Evolutionary conservation across 2,113 vertebrate genomes (phyloP), one percentile per base, ranked within the genome.

Genomic region (Rhinopomastus cyanomelas): DNA sequence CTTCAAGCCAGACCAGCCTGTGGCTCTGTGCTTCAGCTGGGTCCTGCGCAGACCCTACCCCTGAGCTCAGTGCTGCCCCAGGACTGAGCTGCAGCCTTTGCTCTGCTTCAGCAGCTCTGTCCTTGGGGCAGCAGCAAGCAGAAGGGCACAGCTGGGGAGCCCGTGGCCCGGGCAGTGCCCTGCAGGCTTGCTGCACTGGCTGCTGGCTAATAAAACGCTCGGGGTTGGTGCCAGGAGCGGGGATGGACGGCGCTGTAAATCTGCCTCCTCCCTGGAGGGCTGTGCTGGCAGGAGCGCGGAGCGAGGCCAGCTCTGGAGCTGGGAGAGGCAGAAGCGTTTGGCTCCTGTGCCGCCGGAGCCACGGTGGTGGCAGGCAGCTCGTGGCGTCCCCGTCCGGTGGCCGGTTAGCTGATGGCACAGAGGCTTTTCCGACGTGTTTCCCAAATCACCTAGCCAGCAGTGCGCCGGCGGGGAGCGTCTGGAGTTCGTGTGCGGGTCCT

Each of bases 311-410:
- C 36, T 67, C 26, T 57, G 32, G 13, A n/a, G 55, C 34, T 1
- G 1, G 56, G 36, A 48, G 37, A 75, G 20, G 49, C 60, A 59
- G 42, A 51, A 51, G 57, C 9, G 0, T 72, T 61, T 37, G 39
- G 48, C 16, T 88, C n/a, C 48, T 0, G 4, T 2, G 0, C 37
- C 73, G 42, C 56, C 66, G 21, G 83, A 22, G 11, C 79, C 1
- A 0, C 61, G 6, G 32, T 11, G 16, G 36, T 5, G 14, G 48
- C 22, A 19, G 46, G 44, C 23, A 66, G 16, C 20, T 3, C 0
- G 0, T 42, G 76, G 6, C n/a, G 55, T 17, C 61, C 34, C 26
- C 61, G 12, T 30, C 61, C 57, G n/a, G n/a, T n/a, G n/a, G n/a
- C n/a, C n/a, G n/a, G n/a, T n/a, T n/a, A n/a, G n/a, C n/a, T n/a